These are phyloP conservation scores for Virgularia gustaviana DNA, from an alignment of 92 coral and sea anemone genomes.

Conservation along the genomic window DNA sequence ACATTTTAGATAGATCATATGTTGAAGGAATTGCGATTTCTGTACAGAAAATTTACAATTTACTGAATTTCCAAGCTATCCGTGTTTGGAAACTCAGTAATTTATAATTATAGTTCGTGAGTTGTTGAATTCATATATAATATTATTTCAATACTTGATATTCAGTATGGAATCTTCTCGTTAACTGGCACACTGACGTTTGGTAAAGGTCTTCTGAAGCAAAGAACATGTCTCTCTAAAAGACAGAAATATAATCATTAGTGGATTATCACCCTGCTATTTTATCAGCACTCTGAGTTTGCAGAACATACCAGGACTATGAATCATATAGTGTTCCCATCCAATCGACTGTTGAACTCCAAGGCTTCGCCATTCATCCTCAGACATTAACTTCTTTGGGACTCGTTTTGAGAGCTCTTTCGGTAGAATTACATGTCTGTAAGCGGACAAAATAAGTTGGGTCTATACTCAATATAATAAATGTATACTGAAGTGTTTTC, in stretches of 20 bases:
- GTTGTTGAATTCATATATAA: neutral
- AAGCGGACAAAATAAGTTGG: slow-evolving; percentile 8
- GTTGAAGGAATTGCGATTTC: slow-evolving; percentile 29
- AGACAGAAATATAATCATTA: neutral
- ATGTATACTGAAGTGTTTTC: no score
- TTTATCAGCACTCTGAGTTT: no score
- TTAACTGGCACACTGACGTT: neutral
- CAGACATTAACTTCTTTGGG: slow-evolving; percentile 74
- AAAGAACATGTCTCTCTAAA: slow-evolving; percentile 72
- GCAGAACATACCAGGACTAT: slow-evolving; percentile 74
- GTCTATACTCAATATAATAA: no score
- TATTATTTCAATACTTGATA: neutral
- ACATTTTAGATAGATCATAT: neutral
- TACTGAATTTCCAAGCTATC: slow-evolving; percentile 13
- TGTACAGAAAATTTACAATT: slow-evolving; percentile 43
- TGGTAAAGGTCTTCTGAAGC: slow-evolving; percentile 68
- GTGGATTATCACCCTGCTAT: no score
- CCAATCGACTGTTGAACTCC: slow-evolving; percentile 93
- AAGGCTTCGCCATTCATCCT: slow-evolving; percentile 78
- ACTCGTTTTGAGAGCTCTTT: slow-evolving; percentile 75
- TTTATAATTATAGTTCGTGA: neutral
- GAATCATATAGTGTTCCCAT: slow-evolving; percentile 86
- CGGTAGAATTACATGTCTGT: slow-evolving; percentile 81
- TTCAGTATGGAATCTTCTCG: slow-evolving; percentile 27
- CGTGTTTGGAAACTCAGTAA: no score